These are phyloP conservation scores for Tolmerus cingulatus DNA, from an alignment of 2,888 invertebrate genomes.

Conservation along the genomic window DNA sequence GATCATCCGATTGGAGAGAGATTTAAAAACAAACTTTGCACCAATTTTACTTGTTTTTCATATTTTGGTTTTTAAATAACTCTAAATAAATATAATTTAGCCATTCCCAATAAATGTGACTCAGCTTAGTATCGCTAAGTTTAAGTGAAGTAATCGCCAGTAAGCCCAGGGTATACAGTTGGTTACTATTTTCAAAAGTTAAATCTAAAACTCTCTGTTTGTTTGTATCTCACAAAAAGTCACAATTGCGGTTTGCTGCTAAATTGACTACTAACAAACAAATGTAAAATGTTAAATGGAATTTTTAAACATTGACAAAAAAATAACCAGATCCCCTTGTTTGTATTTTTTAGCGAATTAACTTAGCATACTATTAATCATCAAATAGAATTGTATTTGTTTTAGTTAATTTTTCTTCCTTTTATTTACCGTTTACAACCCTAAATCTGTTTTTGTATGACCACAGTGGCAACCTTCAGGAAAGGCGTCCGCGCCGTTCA, in stretches of 20 bases:
- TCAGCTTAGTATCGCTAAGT: slow-evolving; percentile 30
- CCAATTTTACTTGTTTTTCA: slow-evolving; percentile 31
- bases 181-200: not conserved
- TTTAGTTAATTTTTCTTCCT: slow-evolving; percentile 51
- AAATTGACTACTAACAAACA: slow-evolving; percentile 10
- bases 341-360: slow-evolving; percentile 21
- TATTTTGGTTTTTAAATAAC: slow-evolving; percentile 36
- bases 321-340: not conserved
- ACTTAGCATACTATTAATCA: slow-evolving; percentile 20
- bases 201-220: not conserved
- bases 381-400: slow-evolving; percentile 45
- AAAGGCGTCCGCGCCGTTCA: slow-evolving; percentile 99
- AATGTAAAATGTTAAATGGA: slow-evolving; percentile 4
- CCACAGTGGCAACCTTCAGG: slow-evolving; percentile 98
- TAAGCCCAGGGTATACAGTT: slow-evolving; percentile 48
- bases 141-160: not conserved
- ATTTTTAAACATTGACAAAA: slow-evolving; percentile 4
- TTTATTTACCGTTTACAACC: slow-evolving; percentile 62
- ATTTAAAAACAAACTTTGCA: slow-evolving; percentile 32
- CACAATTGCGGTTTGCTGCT: not conserved
- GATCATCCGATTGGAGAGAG: not conserved
- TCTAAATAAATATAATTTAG: not conserved
- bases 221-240: not conserved
- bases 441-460: slow-evolving; percentile 64
- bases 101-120: not conserved